Evolutionary conservation across 2,888 invertebrate species (phyloP), one percentile per base, ranked within the genome.

Genomic region (Drosophila prostipennis): DNA sequence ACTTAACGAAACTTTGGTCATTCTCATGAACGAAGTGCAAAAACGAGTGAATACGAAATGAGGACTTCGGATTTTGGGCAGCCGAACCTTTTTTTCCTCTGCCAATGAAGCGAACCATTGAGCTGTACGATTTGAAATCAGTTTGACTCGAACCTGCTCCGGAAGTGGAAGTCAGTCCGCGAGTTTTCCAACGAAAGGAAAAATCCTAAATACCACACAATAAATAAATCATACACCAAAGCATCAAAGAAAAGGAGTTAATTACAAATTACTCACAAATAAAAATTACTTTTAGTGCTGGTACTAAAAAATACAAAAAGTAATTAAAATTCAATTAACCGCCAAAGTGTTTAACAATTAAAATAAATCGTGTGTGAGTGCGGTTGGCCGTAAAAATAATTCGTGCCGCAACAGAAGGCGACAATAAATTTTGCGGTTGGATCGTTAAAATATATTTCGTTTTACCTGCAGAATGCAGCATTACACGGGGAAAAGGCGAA

Each of bases 81-180:
- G 3, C 60, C 80, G 80, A 80, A 40, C 55, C n/a, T 14, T 48
- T 36, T 52, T 51, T 63, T 49, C 54, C 54, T 36, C 16, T 87
- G 76, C 79, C 89, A 87, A 79, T 89, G 87, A 87, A 87, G 89
- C 85, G 82, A 82, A 53, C 56, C 57, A 56, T 56, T 56, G 56
- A 58, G 57, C 57, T 39, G 19, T 73, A 36, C 54, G 79, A 68
- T 72, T 71, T 49, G 42, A 51, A 55, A 59, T 83, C 90, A 89
- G 89, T 89, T 90, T 77, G 75, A 87, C 80, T 79, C 76, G 80
- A 88, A 85, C 87, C 79, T 81, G 89, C 89, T 81, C 89, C 89
- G 90, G 89, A 89, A 89, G 85, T 89, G 80, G 90, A 89, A 88
- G 90, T 71, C 67, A 76, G 84, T 40, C 64, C 70, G 71, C 79